Evolutionary conservation across 2,797 vertebrate genomes (phyloP).

Genomic region (Neomorphus geoffroyi): DNA sequence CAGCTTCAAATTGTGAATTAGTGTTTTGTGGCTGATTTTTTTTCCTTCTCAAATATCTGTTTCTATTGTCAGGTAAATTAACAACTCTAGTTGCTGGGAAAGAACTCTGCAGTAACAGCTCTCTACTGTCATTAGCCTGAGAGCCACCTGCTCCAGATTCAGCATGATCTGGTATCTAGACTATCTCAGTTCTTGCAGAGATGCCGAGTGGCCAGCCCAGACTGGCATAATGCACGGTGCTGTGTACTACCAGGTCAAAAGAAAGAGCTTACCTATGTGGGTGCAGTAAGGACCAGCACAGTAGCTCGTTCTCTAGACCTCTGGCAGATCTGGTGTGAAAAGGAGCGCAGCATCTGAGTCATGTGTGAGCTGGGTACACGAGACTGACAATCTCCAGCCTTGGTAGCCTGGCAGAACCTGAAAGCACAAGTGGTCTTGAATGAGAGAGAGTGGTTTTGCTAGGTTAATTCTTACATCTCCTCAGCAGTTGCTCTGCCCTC

Average conservation of each 20-base stretch:
- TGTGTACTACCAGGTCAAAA: not conserved
- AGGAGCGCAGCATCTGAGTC: not conserved
- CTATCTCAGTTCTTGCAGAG: not conserved
- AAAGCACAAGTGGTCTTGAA: not conserved
- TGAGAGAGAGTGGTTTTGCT: not conserved
- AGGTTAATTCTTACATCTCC: not conserved
- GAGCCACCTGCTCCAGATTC: not conserved
- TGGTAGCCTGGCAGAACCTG: not conserved
- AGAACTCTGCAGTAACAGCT: not conserved
- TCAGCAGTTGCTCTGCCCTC: not conserved
- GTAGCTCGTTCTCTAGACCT: not conserved
- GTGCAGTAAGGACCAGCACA: not conserved
- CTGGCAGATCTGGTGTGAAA: not conserved
- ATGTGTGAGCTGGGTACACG: accelerated
- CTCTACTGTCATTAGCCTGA: not conserved
- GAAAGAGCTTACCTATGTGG: not conserved
- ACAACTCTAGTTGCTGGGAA: not conserved
- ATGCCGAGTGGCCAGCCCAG: not conserved
- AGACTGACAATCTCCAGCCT: not conserved
- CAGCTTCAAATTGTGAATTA: not conserved
- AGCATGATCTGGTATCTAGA: not conserved
- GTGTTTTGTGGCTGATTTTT: not conserved
- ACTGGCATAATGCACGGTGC: not conserved
- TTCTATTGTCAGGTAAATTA: not conserved
- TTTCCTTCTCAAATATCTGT: not conserved